Base-by-base conservation (phyloP, 2,888 invertebrate species). In the Ischnura elegans region DNA sequence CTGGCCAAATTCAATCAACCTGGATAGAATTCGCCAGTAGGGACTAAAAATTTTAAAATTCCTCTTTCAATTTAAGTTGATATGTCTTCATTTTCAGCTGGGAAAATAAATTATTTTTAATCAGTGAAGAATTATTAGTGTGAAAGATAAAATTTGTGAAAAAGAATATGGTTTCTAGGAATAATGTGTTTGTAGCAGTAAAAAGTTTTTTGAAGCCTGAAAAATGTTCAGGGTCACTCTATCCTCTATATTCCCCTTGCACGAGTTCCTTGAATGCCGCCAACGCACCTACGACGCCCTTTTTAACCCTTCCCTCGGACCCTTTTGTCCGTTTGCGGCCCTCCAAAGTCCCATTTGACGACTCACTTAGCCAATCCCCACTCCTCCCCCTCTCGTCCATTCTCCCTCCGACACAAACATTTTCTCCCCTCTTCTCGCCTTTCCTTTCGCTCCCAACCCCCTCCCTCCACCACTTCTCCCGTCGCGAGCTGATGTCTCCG, bases 271-370 rank as follows among this genome's bases (percentile, higher is more conserved):
- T 36, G 2, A 76, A 21, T 36, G 8, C 76, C 29, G 36, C 61
- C 61, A 13, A 61, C n/a, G 61, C 8, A 61, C 0, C 6, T 25
- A 25, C 76, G n/a, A 29, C 76, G 5, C 76, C 29, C 76, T 8
- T 36, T 76, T 76, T 36, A 36, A 76, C 36, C 51, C 42, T 55
- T 51, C 55, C 36, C 87, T 47, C n/a, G 2, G 3, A 16, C 4
- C 43, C 43, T 85, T 42, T 43, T 85, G 2, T 43, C 86, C 45
- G 36, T 16, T 42, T 21, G 55, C 16, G 42, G 55, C n/a, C 90
- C 90, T 43, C 61, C 61, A 55, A 43, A 90, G 43, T 90, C 90
- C 61, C 42, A 90, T 61, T 90, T 90, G 90, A 90, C 90, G 90
- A 90, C 61, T 90, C 90, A 61, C 90, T 90, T 43, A 90, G 61